Conservation (phyloP, 2,888 invertebrate genomes). For the Calliopum simillimum region DNA sequence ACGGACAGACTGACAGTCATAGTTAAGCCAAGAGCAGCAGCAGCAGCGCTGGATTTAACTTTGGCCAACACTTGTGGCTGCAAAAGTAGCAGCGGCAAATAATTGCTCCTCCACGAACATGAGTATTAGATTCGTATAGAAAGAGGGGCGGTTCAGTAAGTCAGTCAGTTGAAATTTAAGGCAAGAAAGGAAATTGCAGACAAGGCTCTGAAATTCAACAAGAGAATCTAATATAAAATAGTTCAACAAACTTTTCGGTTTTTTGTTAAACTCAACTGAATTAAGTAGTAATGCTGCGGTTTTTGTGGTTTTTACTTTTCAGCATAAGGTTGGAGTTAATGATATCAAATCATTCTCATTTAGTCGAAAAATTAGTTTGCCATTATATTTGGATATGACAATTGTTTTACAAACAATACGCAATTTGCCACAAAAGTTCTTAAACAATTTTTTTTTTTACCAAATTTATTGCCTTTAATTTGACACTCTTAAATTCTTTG, state of each 20-base stretch:
- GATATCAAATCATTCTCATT: too few relatives aligned
- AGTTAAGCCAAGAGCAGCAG: background rate
- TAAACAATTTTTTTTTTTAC: too few relatives aligned
- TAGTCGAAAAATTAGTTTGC: too few relatives aligned
- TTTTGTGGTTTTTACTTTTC: background rate
- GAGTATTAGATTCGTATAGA: background rate
- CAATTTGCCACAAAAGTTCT: too few relatives aligned
- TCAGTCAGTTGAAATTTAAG: too few relatives aligned
- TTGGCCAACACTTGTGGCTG: background rate
- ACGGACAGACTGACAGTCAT: background rate
- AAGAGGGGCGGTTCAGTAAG: too few relatives aligned
- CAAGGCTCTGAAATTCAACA: background rate
- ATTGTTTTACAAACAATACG: too few relatives aligned
- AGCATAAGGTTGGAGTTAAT: too few relatives aligned
- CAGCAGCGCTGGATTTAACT: background rate
- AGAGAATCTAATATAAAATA: background rate
- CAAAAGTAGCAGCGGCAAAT: background rate
- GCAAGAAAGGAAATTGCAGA: too few relatives aligned
- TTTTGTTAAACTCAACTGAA: background rate
- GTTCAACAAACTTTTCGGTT: conserved; percentile 29
- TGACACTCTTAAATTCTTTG: too few relatives aligned
- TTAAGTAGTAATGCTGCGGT: background rate
- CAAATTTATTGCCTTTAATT: too few relatives aligned
- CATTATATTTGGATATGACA: too few relatives aligned
- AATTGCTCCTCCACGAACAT: background rate